A percentile compares a stretch with the other conserved stretches of the same genome.
Conservation (phyloP, 2,888 invertebrate species). For the Cantharis rustica region DNA sequence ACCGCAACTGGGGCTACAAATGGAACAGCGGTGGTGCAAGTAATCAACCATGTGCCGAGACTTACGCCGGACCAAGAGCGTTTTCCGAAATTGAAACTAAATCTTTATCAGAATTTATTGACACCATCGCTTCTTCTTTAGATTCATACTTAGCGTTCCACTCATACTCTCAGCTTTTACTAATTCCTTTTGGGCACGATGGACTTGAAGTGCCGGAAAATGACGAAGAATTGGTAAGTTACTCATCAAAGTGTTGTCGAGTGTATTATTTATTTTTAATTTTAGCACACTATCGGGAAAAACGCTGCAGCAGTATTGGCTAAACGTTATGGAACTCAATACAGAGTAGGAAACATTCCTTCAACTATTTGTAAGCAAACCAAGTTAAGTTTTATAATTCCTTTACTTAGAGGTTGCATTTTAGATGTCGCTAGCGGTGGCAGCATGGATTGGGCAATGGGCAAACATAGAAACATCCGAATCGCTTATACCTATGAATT, state of each 20-base stretch:
- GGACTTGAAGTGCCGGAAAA: constrained; percentile 58
- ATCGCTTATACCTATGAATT: constrained; percentile 69
- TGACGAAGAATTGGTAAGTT: constrained; percentile 60
- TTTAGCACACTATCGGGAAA: constrained; percentile 49
- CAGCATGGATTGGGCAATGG: constrained; percentile 75
- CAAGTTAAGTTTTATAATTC: not conserved
- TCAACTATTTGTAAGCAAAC: constrained; percentile 57
- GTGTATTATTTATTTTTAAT: constrained; percentile 7
- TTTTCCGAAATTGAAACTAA: constrained; percentile 74
- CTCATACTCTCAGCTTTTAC: constrained; percentile 70
- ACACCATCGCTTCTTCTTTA: constrained; percentile 40
- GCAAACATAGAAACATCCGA: constrained; percentile 59
- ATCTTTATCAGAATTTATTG: constrained; percentile 61
- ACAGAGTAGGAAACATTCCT: constrained; percentile 55
- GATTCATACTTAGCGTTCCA: constrained; percentile 71
- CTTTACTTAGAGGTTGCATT: not conserved
- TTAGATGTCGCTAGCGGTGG: constrained; percentile 9
- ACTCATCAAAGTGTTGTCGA: too few relatives aligned
- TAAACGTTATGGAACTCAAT: constrained; percentile 54
- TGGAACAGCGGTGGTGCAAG: not conserved
- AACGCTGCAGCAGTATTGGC: constrained; percentile 48
- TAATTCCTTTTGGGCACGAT: constrained; percentile 70
- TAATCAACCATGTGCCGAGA: constrained; percentile 62
- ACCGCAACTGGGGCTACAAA: constrained; percentile 30
- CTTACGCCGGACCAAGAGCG: constrained; percentile 67